Conservation (phyloP, 2,797 vertebrate species). For the Falco novaeseelandiae region DNA sequence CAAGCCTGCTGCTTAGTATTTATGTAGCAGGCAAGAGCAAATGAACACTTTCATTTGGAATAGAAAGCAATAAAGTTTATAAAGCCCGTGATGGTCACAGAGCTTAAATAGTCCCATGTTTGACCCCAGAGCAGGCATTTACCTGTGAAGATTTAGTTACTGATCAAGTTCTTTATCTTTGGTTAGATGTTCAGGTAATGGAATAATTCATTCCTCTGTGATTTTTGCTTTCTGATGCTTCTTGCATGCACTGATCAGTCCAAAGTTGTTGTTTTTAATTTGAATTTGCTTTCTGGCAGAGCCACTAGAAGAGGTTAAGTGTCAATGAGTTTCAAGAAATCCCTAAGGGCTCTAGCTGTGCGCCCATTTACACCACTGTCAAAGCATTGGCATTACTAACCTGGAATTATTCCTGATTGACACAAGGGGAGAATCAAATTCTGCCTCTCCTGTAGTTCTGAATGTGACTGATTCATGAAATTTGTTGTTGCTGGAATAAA, state of each 20-base stretch:
- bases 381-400: background rate
- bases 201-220: background rate
- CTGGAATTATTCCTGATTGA: background rate
- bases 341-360: background rate
- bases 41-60: background rate
- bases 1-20: background rate
- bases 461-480: background rate
- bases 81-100: background rate
- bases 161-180: background rate
- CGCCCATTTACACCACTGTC: background rate
- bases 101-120: background rate
- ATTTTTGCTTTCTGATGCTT: background rate
- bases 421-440: background rate
- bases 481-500: background rate
- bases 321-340: background rate
- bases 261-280: background rate
- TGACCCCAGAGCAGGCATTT: background rate
- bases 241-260: background rate
- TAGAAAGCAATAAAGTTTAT: background rate
- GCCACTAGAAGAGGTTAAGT: background rate
- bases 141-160: background rate
- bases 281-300: background rate
- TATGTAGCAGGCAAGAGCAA: background rate
- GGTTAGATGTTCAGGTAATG: background rate
- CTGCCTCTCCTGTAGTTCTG: background rate